These are phyloP conservation scores for Anguilla obscura DNA, from an alignment of 2,797 vertebrate genomes.

Conservation along the genomic window DNA sequence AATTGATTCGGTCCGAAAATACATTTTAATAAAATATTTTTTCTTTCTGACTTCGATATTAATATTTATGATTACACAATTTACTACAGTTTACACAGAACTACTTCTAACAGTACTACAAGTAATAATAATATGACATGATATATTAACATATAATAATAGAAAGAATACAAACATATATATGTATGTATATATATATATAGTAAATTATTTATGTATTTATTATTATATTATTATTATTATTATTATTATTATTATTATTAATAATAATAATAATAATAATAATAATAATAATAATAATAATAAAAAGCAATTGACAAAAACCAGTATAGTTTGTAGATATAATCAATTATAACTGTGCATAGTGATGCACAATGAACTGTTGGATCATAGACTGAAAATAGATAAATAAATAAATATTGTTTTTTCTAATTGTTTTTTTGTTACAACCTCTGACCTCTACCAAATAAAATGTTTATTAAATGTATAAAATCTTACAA, in stretches of 20 bases:
- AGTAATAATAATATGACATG: background rate
- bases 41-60: background rate
- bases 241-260: too few relatives aligned
- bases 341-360: background rate
- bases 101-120: background rate
- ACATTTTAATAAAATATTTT: background rate
- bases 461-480: background rate
- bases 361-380: background rate
- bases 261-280: too few relatives aligned
- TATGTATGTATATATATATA: too few relatives aligned
- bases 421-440: background rate
- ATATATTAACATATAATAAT: background rate
- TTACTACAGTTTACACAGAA: background rate
- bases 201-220: background rate
- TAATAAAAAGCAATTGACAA: background rate
- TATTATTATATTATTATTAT: background rate
- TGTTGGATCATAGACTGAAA: background rate
- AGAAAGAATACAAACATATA: too few relatives aligned
- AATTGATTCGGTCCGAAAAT: background rate
- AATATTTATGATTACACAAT: background rate
- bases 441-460: background rate
- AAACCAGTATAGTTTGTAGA: background rate
- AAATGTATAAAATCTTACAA: background rate
- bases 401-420: background rate
- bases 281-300: too few relatives aligned